Evolutionary conservation across 2,888 invertebrate species (phyloP), one percentile per base, ranked within the genome.

Genomic region (Acleris laterana): DNA sequence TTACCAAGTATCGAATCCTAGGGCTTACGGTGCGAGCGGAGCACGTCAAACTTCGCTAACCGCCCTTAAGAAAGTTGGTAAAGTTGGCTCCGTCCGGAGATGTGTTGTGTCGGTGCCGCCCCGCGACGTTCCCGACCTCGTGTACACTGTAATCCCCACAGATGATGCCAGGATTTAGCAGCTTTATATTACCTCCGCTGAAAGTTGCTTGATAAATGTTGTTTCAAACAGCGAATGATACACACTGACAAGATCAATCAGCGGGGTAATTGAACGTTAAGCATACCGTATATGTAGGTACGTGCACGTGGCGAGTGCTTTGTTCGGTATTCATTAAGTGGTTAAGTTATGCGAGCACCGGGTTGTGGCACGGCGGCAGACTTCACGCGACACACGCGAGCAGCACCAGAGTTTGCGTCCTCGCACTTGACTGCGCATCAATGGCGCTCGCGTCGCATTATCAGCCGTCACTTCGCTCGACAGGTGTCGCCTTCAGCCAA

Each of bases 401-500:
- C 76, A 74, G 74, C 72, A 66, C 59, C 71, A 74, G 76, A 76
- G 78, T 80, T 78, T 77, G 78, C 80, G 75, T 81, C 77, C 78
- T 87, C 84, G 79, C 86, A 81, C 83, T 80, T 81, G 79, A 82
- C 73, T 86, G 87, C 86, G 82, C 88, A 80, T 85, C 87, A 90
- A 91, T 89, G 81, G 87, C 85, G 85, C 82, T 82, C 87, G 87
- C 87, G 83, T 90, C 90, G 89, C 84, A 89, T 93, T 92, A 91
- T 90, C 89, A 88, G 85, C 87, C 89, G 88, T 91, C 91, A 91
- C 87, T 88, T 89, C 80, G 81, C 80, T 78, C 89, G 92, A 91
- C 92, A 93, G 92, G 92, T 92, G 91, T 92, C 92, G 90, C 89
- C 89, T 89, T 90, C 92, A 92, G 90, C 90, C 87, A 88, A 88